Base-by-base conservation (phyloP, 2,797 vertebrate genomes). In the Micrastur ruficollis region DNA sequence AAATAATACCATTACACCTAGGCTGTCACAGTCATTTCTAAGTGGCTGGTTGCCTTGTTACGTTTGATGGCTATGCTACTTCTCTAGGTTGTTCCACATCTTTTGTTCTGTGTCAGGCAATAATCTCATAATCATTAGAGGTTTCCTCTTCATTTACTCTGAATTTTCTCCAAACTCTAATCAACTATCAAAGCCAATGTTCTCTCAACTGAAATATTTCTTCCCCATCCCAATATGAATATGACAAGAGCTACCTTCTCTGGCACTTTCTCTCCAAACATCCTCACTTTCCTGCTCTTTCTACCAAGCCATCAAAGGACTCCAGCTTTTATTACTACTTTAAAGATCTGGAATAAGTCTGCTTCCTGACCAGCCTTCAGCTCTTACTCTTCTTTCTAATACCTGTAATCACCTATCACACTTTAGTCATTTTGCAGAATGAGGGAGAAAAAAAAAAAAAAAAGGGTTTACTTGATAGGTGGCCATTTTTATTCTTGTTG, bases 401-500 rank as follows among this genome's bases (percentile, higher is more conserved):
- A 26, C 8, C 29, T 61, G 12, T 52, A 71, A 49, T 67, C 12
- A 56, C 3, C 26, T 55, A 8, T 52, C 13, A 25, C 19, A 7
- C 9, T 61, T 83, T 0, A 66, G 4, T 17, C 6, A 42, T 25
- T 91, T 36, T 65, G 22, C 22, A 86, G 79, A 84, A 67, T 21
- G 11, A 20, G 7, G 2, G 36, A 6, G 27, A 3, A 26, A 11
- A 29, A 16, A 47, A 58, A 42, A 36, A 19, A 17, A 15, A 27
- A 36, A 42, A 5, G 9, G 0, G 0, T 46, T 75, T 56, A 27
- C 22, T 71, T 44, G 8, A 31, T n/a, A 11, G 8, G 3, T 25
- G 12, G 13, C 6, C 5, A 26, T 49, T 89, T 82, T 53, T 49
- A 42, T 49, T 55, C 27, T 50, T 52, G 8, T 23, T 81, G 20